Conservation (phyloP, 2,888 invertebrate genomes). For the Argyresthia goedartella region DNA sequence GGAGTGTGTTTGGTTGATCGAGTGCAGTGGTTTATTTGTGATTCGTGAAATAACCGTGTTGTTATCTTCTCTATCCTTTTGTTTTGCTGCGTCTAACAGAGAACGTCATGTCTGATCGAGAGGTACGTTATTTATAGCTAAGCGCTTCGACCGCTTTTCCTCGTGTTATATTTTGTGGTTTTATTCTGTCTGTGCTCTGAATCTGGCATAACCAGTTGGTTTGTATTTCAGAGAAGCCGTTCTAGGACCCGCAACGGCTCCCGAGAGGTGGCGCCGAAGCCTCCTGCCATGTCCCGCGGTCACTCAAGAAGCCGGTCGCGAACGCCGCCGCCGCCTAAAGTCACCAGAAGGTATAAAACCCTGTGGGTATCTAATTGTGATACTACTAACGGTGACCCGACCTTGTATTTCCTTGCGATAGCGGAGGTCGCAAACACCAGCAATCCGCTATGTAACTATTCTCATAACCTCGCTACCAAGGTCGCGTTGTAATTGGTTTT, state of each 20-base stretch:
- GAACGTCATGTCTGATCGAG: slow-evolving; percentile 54
- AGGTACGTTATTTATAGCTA: slow-evolving; percentile 46
- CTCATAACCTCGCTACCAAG: slow-evolving; percentile 4
- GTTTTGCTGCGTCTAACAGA: slow-evolving; percentile 22
- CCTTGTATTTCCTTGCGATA: too few relatives aligned
- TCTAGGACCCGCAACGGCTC: slow-evolving; percentile 65
- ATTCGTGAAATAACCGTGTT: slow-evolving; percentile 38
- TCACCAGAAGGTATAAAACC: slow-evolving; percentile 60
- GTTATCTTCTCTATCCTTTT: slow-evolving; percentile 16
- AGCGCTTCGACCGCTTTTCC: slow-evolving; percentile 25
- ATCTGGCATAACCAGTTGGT: not conserved
- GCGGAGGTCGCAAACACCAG: too few relatives aligned
- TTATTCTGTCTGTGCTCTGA: slow-evolving; percentile 15
- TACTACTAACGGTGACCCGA: slow-evolving; percentile 2
- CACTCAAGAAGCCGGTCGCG: slow-evolving; percentile 65
- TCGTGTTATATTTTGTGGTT: slow-evolving; percentile 38
- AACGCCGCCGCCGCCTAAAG: slow-evolving; percentile 65
- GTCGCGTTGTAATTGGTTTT: not conserved
- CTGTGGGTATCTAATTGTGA: slow-evolving; percentile 39
- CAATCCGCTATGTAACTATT: too few relatives aligned
- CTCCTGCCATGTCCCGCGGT: slow-evolving; percentile 51
- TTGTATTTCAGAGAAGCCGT: slow-evolving; percentile 53
- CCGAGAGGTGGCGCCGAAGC: slow-evolving; percentile 53
- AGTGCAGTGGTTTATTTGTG: slow-evolving; percentile 21
- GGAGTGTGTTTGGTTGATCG: slow-evolving; percentile 22